Conservation (phyloP, 2,797 vertebrate species). For the Pangasius djambal region DNA sequence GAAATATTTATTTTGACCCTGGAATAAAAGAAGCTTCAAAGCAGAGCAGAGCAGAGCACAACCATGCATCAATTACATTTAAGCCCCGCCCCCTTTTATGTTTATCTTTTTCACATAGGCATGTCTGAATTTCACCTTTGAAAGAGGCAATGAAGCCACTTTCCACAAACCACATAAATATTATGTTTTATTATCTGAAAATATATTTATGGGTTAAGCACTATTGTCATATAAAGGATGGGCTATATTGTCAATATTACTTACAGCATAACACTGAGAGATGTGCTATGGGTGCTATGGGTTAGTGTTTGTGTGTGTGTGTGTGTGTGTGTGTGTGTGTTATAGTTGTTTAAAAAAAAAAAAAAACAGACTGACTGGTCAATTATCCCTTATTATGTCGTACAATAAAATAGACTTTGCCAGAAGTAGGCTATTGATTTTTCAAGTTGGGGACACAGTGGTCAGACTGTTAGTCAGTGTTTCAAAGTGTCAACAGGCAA, state of each 20-base stretch:
- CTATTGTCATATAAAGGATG: constrained; percentile 22
- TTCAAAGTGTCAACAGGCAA: neutral
- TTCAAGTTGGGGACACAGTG: neutral
- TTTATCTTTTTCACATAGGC: constrained; percentile 3
- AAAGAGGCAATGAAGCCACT: constrained; percentile 13
- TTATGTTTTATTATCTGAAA: neutral
- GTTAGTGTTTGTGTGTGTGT: constrained; percentile 12
- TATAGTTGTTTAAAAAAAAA: neutral
- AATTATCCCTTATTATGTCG: neutral
- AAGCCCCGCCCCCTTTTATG: constrained; percentile 1
- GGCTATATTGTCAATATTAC: constrained; percentile 6
- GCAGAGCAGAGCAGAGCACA: neutral
- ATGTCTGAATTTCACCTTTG: constrained; percentile 27
- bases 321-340: neutral
- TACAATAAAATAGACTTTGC: neutral
- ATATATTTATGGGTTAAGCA: constrained; percentile 27
- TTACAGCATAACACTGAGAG: neutral
- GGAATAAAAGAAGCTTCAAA: constrained; percentile 3
- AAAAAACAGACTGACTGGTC: neutral
- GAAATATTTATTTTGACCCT: constrained; percentile 33
- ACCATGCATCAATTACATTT: constrained; percentile 41
- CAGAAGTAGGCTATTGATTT: neutral
- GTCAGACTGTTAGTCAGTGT: neutral
- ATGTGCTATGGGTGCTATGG: neutral
- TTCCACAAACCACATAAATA: constrained; percentile 10